These are phyloP conservation scores for Stictocephala bisonia DNA, from an alignment of 2,888 invertebrate genomes.

Conservation along the genomic window DNA sequence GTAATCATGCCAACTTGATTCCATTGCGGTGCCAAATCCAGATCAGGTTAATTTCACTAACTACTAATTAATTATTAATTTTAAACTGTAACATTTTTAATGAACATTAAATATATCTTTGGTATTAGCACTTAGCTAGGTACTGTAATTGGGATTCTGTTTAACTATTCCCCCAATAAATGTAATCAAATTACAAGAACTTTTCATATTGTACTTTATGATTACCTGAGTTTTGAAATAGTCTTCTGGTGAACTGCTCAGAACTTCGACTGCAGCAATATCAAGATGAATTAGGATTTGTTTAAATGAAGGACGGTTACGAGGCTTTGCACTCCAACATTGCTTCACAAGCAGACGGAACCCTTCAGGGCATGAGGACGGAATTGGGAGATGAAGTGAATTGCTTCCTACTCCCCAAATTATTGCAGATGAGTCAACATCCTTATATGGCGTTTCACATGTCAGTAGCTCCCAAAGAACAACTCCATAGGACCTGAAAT, in stretches of 20 bases:
- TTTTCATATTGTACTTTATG: slow-evolving; percentile 41
- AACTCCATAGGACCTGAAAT: slow-evolving; percentile 87
- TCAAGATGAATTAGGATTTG: slow-evolving; percentile 93
- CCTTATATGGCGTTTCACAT: slow-evolving; percentile 92
- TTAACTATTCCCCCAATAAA: no score
- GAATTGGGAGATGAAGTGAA: slow-evolving; percentile 91
- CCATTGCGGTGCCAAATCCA: no score
- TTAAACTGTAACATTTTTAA: no score
- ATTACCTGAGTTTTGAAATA: slow-evolving; percentile 86
- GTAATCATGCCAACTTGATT: no score
- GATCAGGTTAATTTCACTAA: no score
- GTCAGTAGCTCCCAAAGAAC: slow-evolving; percentile 98
- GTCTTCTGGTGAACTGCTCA: slow-evolving; percentile 72
- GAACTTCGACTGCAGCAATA: slow-evolving; percentile 86
- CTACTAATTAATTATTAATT: no score
- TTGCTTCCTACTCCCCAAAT: slow-evolving; percentile 99
- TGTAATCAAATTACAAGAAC: no score
- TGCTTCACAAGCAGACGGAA: slow-evolving; percentile 89
- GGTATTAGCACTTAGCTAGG: no score
- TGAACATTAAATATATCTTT: no score
- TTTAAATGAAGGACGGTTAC: slow-evolving; percentile 90
- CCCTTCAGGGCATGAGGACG: slow-evolving; percentile 88
- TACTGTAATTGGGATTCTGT: no score
- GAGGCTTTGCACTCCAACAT: slow-evolving; percentile 92
- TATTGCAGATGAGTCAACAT: slow-evolving; percentile 95